phyloP scores from a whole-genome alignment of 2,888 invertebrate genomes.

The Alcis repandata region DNA sequence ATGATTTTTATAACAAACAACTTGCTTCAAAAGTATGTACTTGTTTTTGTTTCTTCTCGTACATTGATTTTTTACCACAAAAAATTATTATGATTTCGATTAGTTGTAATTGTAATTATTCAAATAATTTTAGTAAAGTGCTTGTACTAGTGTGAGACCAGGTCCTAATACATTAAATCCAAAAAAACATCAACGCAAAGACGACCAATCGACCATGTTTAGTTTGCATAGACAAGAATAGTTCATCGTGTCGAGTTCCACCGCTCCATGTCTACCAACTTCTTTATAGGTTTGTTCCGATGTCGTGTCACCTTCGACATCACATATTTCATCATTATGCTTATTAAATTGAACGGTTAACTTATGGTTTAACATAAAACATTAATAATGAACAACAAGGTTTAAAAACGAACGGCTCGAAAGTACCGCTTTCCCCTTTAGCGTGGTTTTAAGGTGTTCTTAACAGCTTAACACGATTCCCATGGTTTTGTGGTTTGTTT shows the following conservation, averaged over 20 bases:
- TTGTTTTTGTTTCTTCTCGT: too few relatives aligned
- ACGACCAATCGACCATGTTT: too few relatives aligned
- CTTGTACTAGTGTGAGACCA: too few relatives aligned
- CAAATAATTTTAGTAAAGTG: too few relatives aligned
- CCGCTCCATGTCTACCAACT: not conserved
- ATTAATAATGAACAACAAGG: conserved; percentile 38
- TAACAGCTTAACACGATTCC: conserved; percentile 32
- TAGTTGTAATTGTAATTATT: too few relatives aligned
- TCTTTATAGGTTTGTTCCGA: conserved; percentile 18
- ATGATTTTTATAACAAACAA: too few relatives aligned
- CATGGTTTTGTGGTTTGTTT: conserved; percentile 36
- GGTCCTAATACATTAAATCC: too few relatives aligned
- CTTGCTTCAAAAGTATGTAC: too few relatives aligned
- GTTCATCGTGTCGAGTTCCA: not conserved
- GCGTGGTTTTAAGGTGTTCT: conserved; percentile 24
- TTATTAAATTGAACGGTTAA: conserved; percentile 36
- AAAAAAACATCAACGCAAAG: too few relatives aligned
- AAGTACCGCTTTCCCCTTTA: conserved; percentile 29
- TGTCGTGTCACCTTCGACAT: conserved; percentile 24
- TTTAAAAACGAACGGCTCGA: conserved; percentile 14
- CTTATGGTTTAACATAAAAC: conserved; percentile 38
- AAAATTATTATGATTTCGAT: too few relatives aligned
- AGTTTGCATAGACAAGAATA: not conserved
- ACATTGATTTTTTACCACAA: too few relatives aligned
- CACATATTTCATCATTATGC: conserved; percentile 39